Evolutionary conservation across 37 sponge, comb jelly and placozoan genomes (phyloP), one percentile per base, ranked within the genome.

Genomic region (Axinella damicornis): DNA sequence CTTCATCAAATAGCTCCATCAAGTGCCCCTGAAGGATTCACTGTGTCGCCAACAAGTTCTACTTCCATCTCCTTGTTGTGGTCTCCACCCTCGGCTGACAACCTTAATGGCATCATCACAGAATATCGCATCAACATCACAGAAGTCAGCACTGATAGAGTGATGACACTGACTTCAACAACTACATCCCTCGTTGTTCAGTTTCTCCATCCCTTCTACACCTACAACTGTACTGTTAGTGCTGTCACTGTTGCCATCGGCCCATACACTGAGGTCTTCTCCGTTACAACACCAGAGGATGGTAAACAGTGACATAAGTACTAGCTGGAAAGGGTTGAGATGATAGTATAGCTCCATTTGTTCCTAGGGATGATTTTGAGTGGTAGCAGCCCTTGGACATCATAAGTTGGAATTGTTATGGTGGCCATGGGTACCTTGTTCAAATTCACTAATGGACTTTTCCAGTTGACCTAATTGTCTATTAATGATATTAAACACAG

Each of bases 71-170:
- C 19, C 22, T 27, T 71, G 46, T 69, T 62, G 4, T 87, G 87
- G 80, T 6, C 33, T 31, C 66, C 80, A 58, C 80, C 80, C 21
- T 36, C 57, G 14, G 19, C 57, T 21, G 74, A 40, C 14, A 24
- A 61, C 37, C 0, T 28, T 24, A 79, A 87, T 72, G 87, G 87
- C 20, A 80, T 87, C 30, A 73, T 87, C 9, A 79, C 71, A 19
- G 59, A 73, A 30, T 87, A 87, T 25, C 17, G 33, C 2, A 53
- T 87, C 55, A 78, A 77, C 46, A 27, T 86, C 18, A 76, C 77
- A 22, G 77, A 85, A 57, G 27, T 69, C 30, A 69, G 68, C 9
- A 86, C 87, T 2, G 87, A 73, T 20, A 28, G 24, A 16, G 13
- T 41, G 33, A 2, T 21, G 2, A 37, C 24, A 21, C 70, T 56